These are phyloP conservation scores for Drosophila neoperkinsi DNA, from an alignment of 2,888 invertebrate species.

Conservation along the genomic window DNA sequence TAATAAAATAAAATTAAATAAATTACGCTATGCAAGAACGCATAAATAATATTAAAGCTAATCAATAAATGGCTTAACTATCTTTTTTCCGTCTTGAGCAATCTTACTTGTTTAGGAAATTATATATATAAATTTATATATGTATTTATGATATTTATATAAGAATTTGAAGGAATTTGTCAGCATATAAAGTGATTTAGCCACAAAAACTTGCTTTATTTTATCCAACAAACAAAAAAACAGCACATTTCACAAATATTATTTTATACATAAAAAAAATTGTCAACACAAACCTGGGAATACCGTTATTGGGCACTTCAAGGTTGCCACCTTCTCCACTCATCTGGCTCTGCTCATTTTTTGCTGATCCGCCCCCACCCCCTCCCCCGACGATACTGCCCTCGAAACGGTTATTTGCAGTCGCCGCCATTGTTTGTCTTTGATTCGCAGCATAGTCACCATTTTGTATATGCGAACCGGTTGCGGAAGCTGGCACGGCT, in stretches of 20 bases:
- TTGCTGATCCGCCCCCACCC: slow-evolving; percentile 40
- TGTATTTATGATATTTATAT: neutral
- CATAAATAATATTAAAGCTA: neutral
- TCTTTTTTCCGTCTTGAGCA: neutral
- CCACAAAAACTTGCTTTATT: neutral
- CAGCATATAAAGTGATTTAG: neutral
- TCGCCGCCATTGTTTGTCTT: slow-evolving; percentile 51
- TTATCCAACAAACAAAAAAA: neutral
- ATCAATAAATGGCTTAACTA: neutral
- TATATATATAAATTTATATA: neutral
- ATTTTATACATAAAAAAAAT: neutral
- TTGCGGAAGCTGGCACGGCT: slow-evolving; percentile 18
- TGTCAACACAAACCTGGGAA: slow-evolving; percentile 79
- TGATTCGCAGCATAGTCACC: slow-evolving; percentile 79
- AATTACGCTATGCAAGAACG: neutral
- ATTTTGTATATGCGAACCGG: slow-evolving; percentile 84
- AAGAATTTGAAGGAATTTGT: neutral
- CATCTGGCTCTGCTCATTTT: slow-evolving; percentile 48
- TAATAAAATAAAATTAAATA: neutral
- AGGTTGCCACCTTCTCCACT: slow-evolving; percentile 81
- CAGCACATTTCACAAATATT: neutral
- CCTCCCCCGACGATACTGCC: slow-evolving; percentile 80
- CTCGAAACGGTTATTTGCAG: slow-evolving; percentile 61
- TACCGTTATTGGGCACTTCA: slow-evolving; percentile 82
- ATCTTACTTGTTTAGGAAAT: neutral